Evolutionary conservation across 2,113 vertebrate species (phyloP), one percentile per base, ranked within the genome.

Genomic region (Antigone vipio): DNA sequence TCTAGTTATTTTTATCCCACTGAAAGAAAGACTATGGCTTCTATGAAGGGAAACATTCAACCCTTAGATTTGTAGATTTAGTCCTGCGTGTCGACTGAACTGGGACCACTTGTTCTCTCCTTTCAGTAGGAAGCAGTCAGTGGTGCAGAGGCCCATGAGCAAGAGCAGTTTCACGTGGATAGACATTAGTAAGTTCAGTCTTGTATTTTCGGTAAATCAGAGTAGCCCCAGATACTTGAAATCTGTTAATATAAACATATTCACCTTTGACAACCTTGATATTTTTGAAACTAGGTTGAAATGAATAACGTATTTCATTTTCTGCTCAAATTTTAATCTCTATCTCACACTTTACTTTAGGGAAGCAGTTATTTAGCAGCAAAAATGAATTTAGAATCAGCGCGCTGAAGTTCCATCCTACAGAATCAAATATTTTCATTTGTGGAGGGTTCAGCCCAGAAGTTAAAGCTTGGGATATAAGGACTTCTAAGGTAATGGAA

Each of bases 401-500:
- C 60, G 95, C 98, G 5, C 96, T 98, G 83, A 98, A 97, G 40
- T 97, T 98, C 78, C 98, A 99, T 62, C 99, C 99, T 44, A 94
- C 96, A 76, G 98, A 98, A 81, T 98, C 98, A 21, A 98, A 97
- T 78, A 67, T 99, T 32, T 99, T 99, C 90, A 85, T 99, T 84
- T 99, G 99, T 78, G 99, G 99, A 59, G 99, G 99, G 23, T 99
- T 99, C 98, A 99, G 99, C 95, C 95, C 99, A 2, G 98, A 98
- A 91, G 98, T 99, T 96, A 99, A 99, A 94, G 99, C 99, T 19
- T 99, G 99, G 99, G 99, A 99, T 96, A 75, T 98, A 56, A 98
- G 99, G 95, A 98, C 96, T 67, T 96, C 98, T 94, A 99, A 99
- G 99, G 99, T 99, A 98, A 95, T n/a, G 12, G 29, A 85, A 79